Evolutionary conservation across 2,113 vertebrate genomes (phyloP).

Genomic region (Pseudopodoces humilis): DNA sequence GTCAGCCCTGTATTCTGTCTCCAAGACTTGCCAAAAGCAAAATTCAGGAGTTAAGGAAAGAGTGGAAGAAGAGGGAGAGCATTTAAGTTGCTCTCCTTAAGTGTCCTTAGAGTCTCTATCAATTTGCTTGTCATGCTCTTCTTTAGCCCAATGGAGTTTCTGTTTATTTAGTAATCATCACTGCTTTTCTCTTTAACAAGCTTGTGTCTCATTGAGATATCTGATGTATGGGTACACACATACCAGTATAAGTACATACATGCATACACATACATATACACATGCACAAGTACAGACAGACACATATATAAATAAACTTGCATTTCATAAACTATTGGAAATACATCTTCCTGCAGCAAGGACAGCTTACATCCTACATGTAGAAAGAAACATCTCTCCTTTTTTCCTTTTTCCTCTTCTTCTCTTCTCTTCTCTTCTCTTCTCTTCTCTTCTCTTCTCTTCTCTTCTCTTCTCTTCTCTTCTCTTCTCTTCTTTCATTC

Average conservation of each 20-base stretch:
- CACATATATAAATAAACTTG: not conserved
- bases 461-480: too few relatives aligned
- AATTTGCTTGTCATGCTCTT: not conserved
- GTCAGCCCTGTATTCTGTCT: not conserved
- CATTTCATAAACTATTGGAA: not conserved
- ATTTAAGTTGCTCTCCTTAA: not conserved
- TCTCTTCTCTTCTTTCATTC: not conserved
- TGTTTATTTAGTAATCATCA: not conserved
- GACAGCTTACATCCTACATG: not conserved
- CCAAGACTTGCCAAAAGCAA: not conserved
- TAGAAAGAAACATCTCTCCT: not conserved
- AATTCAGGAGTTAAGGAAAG: not conserved
- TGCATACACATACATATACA: too few relatives aligned
- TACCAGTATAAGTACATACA: not conserved
- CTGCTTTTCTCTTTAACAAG: not conserved
- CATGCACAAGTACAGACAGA: not conserved
- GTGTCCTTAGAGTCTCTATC: not conserved
- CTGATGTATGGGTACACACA: not conserved
- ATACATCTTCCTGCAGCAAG: not conserved
- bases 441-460: not conserved
- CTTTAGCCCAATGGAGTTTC: not conserved
- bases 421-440: not conserved
- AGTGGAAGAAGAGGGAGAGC: not conserved
- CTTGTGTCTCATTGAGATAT: not conserved
- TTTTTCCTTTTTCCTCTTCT: not conserved